Conservation (phyloP, 2,113 vertebrate species). For the Oophaga pumilio region DNA sequence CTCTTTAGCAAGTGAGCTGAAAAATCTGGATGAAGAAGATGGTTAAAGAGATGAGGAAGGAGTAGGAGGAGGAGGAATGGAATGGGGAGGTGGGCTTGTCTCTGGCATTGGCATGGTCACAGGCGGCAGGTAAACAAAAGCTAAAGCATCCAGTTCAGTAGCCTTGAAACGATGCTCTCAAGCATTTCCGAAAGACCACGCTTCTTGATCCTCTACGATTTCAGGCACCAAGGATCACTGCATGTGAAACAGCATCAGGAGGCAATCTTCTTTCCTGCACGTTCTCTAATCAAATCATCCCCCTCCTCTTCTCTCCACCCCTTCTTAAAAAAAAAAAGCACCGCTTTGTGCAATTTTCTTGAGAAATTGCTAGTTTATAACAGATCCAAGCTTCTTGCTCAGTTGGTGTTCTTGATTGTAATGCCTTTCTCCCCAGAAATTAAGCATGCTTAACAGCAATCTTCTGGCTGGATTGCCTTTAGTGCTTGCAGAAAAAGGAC, state of each 20-base stretch:
- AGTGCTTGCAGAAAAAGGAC: conserved; percentile 21
- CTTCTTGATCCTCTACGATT: conserved; percentile 54
- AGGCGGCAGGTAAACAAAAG: conserved; percentile 53
- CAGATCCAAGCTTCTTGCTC: conserved; percentile 58
- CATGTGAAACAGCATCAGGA: conserved; percentile 77
- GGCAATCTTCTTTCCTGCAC: conserved; percentile 72
- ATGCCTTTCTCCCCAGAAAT: conserved; percentile 53
- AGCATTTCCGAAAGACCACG: conserved; percentile 60
- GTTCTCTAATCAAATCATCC: conserved; percentile 69
- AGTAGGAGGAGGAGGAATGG: conserved; percentile 47
- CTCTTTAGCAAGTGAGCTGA: conserved; percentile 55
- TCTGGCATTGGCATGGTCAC: conserved; percentile 50
- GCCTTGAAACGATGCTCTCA: conserved; percentile 53
- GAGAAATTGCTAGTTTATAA: conserved; percentile 59
- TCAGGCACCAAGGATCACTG: conserved; percentile 63
- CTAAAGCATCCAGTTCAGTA: conserved; percentile 52
- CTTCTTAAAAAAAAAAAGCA: conserved; percentile 58
- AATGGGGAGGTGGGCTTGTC: conserved; percentile 51
- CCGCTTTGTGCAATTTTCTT: conserved; percentile 63
- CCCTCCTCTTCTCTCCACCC: conserved; percentile 70
- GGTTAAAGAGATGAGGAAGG: conserved; percentile 54
- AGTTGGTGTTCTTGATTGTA: conserved; percentile 45
- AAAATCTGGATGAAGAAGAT: conserved; percentile 57
- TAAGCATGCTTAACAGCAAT: conserved; percentile 57
- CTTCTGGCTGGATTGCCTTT: conserved; percentile 48